Percentiles rank a stretch among this genome's conserved stretches.
Conservation (phyloP, 2,797 vertebrate genomes). For the Natrix natrix region DNA sequence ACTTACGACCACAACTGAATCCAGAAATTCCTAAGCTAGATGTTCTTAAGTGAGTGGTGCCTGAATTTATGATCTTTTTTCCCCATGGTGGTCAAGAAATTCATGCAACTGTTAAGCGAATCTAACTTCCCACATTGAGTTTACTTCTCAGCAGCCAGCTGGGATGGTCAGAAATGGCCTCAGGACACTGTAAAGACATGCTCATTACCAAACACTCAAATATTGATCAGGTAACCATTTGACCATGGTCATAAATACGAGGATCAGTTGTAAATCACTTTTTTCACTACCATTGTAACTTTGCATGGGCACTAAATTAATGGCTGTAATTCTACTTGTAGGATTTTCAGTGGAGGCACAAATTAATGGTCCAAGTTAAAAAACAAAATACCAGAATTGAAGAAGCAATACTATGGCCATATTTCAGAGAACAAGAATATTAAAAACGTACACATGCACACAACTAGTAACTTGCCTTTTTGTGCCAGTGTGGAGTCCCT, state of each 20-base stretch:
- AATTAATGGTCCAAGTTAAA: neutral
- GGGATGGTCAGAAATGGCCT: neutral
- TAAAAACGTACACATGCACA: neutral
- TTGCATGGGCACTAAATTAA: no score
- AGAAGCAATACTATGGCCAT: neutral
- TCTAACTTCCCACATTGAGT: neutral
- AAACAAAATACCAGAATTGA: neutral
- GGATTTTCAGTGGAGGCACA: neutral
- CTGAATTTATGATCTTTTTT: neutral
- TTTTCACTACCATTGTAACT: neutral
- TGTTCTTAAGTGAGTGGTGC: neutral
- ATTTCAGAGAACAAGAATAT: neutral
- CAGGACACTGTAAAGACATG: neutral
- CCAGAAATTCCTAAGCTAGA: neutral
- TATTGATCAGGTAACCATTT: neutral
- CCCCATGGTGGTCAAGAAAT: neutral
- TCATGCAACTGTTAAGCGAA: neutral
- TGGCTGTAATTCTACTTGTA: no score
- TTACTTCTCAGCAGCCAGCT: neutral
- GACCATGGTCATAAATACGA: neutral
- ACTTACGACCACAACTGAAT: neutral
- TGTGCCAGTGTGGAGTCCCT: no score
- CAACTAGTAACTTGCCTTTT: neutral
- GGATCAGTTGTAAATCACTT: neutral
- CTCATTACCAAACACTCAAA: neutral